Conservation (phyloP, 2,797 vertebrate genomes). For the Cirrhinus mrigala region DNA sequence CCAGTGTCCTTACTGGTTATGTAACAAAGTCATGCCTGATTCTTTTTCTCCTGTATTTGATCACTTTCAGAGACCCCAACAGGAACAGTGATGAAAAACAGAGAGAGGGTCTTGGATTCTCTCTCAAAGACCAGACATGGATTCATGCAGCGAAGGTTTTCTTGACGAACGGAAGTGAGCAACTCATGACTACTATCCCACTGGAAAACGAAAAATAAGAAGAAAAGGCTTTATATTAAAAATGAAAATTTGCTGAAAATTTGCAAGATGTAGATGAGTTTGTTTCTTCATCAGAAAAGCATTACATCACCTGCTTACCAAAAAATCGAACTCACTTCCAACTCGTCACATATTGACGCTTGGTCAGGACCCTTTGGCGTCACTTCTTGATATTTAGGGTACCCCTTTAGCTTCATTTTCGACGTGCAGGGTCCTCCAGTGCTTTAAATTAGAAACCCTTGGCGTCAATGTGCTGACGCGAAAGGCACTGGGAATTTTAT, state of each 20-base stretch:
- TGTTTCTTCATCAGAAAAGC: neutral
- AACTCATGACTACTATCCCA: slow-evolving; percentile 38
- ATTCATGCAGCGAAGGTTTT: slow-evolving; percentile 79
- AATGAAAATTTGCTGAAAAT: neutral
- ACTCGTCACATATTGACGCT: too few species aligned
- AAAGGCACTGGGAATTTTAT: too few species aligned
- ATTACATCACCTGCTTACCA: neutral
- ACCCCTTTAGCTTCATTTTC: too few species aligned
- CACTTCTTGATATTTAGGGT: too few species aligned
- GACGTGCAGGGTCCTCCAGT: too few species aligned
- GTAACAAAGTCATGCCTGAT: slow-evolving; percentile 77
- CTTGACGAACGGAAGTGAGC: slow-evolving; percentile 31
- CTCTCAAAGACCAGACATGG: slow-evolving; percentile 80
- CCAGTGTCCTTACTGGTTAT: slow-evolving; percentile 73
- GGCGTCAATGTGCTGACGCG: too few species aligned
- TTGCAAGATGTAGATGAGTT: neutral
- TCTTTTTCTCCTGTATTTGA: slow-evolving; percentile 67
- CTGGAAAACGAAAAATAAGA: slow-evolving; percentile 5
- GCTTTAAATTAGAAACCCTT: too few species aligned
- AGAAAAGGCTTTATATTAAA: neutral
- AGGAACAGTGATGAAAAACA: slow-evolving; percentile 82
- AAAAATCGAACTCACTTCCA: too few species aligned
- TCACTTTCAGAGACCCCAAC: slow-evolving; percentile 52
- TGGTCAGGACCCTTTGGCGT: too few species aligned
- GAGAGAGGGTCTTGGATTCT: slow-evolving; percentile 66